Percentiles rank a stretch among this genome's conserved stretches.
phyloP scores from a whole-genome alignment of 1,140 invertebrate genomes.

The Leptinotarsa defecta region DNA sequence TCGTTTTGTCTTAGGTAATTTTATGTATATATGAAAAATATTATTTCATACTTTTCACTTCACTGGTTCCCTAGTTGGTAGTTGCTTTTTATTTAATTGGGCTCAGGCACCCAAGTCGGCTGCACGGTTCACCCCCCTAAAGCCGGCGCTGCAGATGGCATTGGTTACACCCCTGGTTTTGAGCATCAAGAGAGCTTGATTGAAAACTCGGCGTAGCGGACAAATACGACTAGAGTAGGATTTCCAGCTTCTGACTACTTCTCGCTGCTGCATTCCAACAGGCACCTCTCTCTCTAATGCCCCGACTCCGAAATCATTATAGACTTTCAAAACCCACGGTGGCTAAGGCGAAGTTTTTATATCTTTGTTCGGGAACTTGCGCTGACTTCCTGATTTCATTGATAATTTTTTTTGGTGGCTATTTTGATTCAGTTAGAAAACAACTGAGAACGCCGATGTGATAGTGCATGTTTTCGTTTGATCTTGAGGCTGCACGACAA shows the following conservation, averaged over 20 bases:
- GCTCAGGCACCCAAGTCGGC: too few relatives aligned
- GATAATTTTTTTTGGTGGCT: too few relatives aligned
- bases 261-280: conserved; percentile 41
- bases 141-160: conserved; percentile 29
- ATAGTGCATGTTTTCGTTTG: too few relatives aligned
- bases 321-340: conserved; percentile 17
- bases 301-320: conserved; percentile 5
- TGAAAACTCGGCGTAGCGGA: conserved; percentile 55
- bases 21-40: too few relatives aligned
- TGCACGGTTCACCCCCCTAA: too few relatives aligned
- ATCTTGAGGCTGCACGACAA: too few relatives aligned
- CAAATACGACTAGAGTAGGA: conserved; percentile 53
- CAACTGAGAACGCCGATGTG: too few relatives aligned
- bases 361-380: conserved; percentile 11
- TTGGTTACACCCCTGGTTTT: conserved; percentile 49
- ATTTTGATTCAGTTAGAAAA: too few relatives aligned
- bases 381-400: background rate
- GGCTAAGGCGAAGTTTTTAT: background rate
- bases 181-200: conserved; percentile 53
- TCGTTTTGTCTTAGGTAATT: too few relatives aligned
- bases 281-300: conserved; percentile 42
- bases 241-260: conserved; percentile 51
- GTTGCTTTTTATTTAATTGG: too few relatives aligned
- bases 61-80: too few relatives aligned
- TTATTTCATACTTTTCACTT: too few relatives aligned